Evolutionary conservation across 2,888 invertebrate species (phyloP).

Genomic region (Parnassius orleans): DNA sequence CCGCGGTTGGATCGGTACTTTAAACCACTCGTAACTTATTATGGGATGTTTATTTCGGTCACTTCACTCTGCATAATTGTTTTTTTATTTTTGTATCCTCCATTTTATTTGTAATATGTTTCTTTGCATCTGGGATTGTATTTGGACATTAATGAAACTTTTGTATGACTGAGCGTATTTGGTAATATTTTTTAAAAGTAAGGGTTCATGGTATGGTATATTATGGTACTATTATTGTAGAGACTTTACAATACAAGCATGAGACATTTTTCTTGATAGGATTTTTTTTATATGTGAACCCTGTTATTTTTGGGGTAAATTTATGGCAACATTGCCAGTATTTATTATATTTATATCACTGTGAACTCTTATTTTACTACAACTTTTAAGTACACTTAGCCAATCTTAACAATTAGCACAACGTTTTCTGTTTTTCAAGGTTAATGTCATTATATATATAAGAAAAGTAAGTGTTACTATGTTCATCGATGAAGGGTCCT

Average conservation of each 20-base stretch:
- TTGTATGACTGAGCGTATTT: background rate
- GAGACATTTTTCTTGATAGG: background rate
- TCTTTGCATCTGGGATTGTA: background rate
- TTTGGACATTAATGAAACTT: background rate
- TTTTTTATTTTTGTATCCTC: constrained; percentile 10
- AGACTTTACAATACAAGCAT: background rate
- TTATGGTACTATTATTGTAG: constrained; percentile 12
- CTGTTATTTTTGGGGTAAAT: background rate
- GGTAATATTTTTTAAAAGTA: constrained; percentile 5
- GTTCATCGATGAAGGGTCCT: background rate
- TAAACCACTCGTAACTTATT: constrained; percentile 21
- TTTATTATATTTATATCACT: constrained; percentile 22
- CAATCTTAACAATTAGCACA: constrained; percentile 25
- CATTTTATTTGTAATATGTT: background rate
- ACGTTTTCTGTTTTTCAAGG: constrained; percentile 20
- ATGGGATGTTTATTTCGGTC: constrained; percentile 27
- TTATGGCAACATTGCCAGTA: constrained; percentile 19
- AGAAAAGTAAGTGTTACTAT: background rate
- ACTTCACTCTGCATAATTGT: constrained; percentile 33
- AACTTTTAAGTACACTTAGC: constrained; percentile 24
- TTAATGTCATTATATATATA: constrained; percentile 17
- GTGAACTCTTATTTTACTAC: constrained; percentile 26
- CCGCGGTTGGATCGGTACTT: constrained; percentile 30
- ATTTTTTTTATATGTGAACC: background rate
- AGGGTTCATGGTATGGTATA: constrained; percentile 9